A percentile compares a stretch with the other conserved stretches of the same genome.
Evolutionary conservation across 2,888 invertebrate species (phyloP).

Genomic region (Bellardia bayeri): DNA sequence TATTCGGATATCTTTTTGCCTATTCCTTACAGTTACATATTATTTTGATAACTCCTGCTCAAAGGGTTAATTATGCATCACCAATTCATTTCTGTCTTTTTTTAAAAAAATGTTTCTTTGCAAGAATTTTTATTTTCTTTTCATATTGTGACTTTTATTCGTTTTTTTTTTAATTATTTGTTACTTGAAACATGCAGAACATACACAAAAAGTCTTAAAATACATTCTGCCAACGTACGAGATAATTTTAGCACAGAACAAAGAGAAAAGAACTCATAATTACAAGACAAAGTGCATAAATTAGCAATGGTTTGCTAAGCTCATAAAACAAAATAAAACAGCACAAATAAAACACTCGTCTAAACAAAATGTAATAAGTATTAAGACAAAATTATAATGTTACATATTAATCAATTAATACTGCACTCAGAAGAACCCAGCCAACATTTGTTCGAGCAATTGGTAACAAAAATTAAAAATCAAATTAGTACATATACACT

Average conservation of each 20-base stretch:
- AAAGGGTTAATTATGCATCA: slow-evolving; percentile 30
- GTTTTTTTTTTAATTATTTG: slow-evolving; percentile 33
- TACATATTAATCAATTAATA: slow-evolving; percentile 52
- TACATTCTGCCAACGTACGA: slow-evolving; percentile 28
- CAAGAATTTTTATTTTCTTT: not conserved
- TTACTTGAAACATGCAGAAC: slow-evolving; percentile 48
- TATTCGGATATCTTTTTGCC: too few relatives aligned
- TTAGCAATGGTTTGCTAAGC: slow-evolving; percentile 65
- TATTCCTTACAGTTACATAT: not conserved
- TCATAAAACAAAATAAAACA: not conserved
- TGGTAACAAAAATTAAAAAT: not conserved
- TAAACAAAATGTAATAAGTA: slow-evolving; percentile 35
- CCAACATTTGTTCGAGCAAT: not conserved
- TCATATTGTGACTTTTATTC: slow-evolving; percentile 37
- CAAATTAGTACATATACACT: not conserved
- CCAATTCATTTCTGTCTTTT: not conserved
- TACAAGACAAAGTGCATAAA: slow-evolving; percentile 68
- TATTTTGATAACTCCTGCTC: not conserved
- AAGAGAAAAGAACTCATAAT: slow-evolving; percentile 44
- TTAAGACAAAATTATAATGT: slow-evolving; percentile 27
- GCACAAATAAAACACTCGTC: not conserved
- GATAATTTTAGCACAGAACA: slow-evolving; percentile 18
- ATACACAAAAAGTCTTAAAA: slow-evolving; percentile 36
- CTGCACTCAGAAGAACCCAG: not conserved
- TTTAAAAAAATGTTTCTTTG: slow-evolving; percentile 20